These are phyloP conservation scores for Crocuta crocuta DNA, from an alignment of 2,113 vertebrate species.

Conservation along the genomic window DNA sequence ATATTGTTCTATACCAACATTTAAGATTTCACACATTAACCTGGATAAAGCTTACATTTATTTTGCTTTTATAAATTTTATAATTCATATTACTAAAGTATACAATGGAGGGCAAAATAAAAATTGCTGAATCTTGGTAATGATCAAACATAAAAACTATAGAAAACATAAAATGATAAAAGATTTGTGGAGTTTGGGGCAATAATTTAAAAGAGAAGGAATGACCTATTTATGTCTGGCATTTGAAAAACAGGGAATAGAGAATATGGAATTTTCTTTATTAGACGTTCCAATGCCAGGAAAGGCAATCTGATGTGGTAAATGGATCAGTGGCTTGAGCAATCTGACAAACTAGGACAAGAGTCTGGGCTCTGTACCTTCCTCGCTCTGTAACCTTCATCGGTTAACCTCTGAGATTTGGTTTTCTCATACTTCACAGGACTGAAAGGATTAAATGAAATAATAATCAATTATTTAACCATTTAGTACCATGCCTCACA, in stretches of 20 bases:
- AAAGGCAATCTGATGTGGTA: neutral
- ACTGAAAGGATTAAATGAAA: neutral
- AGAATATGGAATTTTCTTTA: neutral
- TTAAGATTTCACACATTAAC: neutral
- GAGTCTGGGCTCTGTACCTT: neutral
- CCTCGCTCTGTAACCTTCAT: neutral
- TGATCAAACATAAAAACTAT: conserved; percentile 6
- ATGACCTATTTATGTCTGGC: neutral
- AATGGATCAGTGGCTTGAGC: neutral
- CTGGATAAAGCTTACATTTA: neutral
- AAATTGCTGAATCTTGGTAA: neutral
- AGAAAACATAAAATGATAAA: conserved; percentile 32
- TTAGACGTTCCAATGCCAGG: neutral
- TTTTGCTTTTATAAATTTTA: neutral
- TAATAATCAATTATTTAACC: neutral
- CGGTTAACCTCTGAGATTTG: neutral
- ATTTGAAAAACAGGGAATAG: conserved; percentile 27
- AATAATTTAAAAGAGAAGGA: conserved; percentile 41
- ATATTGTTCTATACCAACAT: neutral
- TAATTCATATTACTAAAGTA: conserved; percentile 9
- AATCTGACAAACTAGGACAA: neutral
- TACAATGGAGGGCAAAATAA: neutral
- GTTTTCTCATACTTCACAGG: neutral
- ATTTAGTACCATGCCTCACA: neutral
- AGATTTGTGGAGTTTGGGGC: neutral